A percentile compares a stretch with the other conserved stretches of the same genome.
Evolutionary conservation across 2,113 vertebrate genomes (phyloP).

Genomic region (Phasianus colchicus): DNA sequence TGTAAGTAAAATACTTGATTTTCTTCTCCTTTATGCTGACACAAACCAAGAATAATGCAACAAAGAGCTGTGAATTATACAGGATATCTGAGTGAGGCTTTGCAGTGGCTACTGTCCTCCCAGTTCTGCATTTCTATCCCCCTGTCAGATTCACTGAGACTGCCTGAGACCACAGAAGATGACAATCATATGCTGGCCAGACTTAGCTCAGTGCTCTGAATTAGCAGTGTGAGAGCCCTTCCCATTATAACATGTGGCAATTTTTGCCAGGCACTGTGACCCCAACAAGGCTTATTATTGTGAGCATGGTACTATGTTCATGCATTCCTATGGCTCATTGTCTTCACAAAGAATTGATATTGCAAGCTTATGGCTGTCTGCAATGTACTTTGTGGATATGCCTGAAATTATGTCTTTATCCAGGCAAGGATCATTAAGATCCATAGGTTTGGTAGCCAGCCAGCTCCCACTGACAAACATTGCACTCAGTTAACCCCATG

Average conservation of each 20-base stretch:
- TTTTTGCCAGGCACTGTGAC: background rate
- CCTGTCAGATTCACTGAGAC: background rate
- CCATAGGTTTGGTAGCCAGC: background rate
- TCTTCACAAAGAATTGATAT: background rate
- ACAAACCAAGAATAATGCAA: background rate
- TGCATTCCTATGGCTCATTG: background rate
- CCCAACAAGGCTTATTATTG: background rate
- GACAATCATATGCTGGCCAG: background rate
- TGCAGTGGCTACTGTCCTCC: background rate
- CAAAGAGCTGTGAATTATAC: background rate
- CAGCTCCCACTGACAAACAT: too few relatives aligned
- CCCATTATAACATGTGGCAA: rapidly evolving
- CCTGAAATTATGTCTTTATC: background rate
- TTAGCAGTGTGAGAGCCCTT: background rate
- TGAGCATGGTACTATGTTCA: background rate
- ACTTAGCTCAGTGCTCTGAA: background rate
- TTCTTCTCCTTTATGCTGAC: background rate
- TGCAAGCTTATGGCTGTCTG: background rate
- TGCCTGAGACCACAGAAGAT: background rate
- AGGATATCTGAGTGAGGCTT: background rate
- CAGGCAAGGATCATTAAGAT: background rate
- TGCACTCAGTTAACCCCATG: rapidly evolving
- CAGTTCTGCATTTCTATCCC: background rate
- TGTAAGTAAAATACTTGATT: background rate
- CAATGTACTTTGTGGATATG: background rate